A percentile compares a stretch with the other conserved stretches of the same genome.
phyloP scores from a whole-genome alignment of 2,113 vertebrate genomes.

The Beaufortia kweichowensis region DNA sequence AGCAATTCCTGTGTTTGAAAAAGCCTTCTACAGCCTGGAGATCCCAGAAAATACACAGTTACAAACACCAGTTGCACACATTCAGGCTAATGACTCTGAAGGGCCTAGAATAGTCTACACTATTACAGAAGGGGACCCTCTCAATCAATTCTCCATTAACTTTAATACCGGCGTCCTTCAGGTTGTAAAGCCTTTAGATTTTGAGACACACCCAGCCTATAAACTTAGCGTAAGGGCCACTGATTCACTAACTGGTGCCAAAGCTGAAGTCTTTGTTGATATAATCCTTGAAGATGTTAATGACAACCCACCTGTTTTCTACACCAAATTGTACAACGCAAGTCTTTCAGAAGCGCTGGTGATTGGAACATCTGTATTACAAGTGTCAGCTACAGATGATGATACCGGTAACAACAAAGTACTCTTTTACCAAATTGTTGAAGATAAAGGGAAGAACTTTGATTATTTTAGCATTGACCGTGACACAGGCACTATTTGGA shows the following conservation, averaged over 20 bases:
- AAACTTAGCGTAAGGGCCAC: constrained; percentile 89
- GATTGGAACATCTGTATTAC: constrained; percentile 82
- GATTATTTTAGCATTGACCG: constrained; percentile 86
- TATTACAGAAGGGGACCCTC: constrained; percentile 91
- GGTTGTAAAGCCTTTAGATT: constrained; percentile 85
- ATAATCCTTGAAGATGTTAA: constrained; percentile 92
- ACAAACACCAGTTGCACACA: constrained; percentile 88
- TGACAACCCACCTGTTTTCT: constrained; percentile 88
- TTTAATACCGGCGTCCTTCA: constrained; percentile 95
- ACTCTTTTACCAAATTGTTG: constrained; percentile 86
- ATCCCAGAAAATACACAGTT: constrained; percentile 89
- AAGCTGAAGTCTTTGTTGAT: constrained; percentile 92
- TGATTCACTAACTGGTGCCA: constrained; percentile 87
- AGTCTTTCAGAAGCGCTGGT: constrained; percentile 90
- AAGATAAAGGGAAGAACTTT: constrained; percentile 77
- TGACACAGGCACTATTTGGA: constrained; percentile 82
- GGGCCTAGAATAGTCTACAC: constrained; percentile 93
- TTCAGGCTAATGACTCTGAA: constrained; percentile 92
- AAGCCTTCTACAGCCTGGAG: constrained; percentile 92
- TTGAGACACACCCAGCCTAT: constrained; percentile 93
- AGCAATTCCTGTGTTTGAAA: constrained; percentile 95
- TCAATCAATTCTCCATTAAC: constrained; percentile 90
- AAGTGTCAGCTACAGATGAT: constrained; percentile 81
- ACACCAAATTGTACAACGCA: constrained; percentile 74
- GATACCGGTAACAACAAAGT: constrained; percentile 88